These are phyloP conservation scores for Sceliomorpha sp. DNA, from an alignment of 2,888 invertebrate species.

Conservation along the genomic window DNA sequence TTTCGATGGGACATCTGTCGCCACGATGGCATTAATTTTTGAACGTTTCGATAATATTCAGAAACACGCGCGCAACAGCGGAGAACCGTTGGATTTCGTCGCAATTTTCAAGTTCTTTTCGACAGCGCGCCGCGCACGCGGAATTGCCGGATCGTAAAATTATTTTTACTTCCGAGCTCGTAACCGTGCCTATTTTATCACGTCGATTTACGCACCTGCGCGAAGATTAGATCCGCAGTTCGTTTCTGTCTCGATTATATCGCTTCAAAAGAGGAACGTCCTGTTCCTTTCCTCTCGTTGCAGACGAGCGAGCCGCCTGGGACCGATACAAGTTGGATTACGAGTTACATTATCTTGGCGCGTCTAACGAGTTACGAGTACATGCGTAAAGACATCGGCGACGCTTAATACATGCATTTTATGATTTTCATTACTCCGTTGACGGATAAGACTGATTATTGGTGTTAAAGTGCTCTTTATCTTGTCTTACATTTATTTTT, in stretches of 20 bases:
- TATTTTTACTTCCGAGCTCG: slow-evolving; percentile 50
- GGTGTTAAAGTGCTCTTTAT: slow-evolving; percentile 54
- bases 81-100: too few species aligned
- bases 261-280: slow-evolving; percentile 46
- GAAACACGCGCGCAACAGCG: too few species aligned
- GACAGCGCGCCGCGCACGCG: too few species aligned
- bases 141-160: slow-evolving; percentile 35
- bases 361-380: slow-evolving; percentile 58
- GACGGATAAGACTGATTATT: slow-evolving; percentile 58
- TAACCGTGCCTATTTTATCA: slow-evolving; percentile 51
- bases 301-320: slow-evolving; percentile 56
- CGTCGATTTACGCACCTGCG: slow-evolving; percentile 60
- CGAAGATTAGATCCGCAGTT: slow-evolving; percentile 50
- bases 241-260: slow-evolving; percentile 55
- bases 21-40: too few species aligned
- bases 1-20: slow-evolving; percentile 6
- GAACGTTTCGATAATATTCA: too few species aligned
- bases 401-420: slow-evolving; percentile 53
- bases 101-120: too few species aligned
- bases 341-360: slow-evolving; percentile 57
- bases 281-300: slow-evolving; percentile 50
- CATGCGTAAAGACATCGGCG: slow-evolving; percentile 57
- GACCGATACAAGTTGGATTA: slow-evolving; percentile 57
- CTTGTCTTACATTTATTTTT: slow-evolving; percentile 52
- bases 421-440: slow-evolving; percentile 47